A percentile compares a stretch with the other conserved stretches of the same genome.
Conservation (phyloP, 2,888 invertebrate genomes). For the Campoplex capitator region DNA sequence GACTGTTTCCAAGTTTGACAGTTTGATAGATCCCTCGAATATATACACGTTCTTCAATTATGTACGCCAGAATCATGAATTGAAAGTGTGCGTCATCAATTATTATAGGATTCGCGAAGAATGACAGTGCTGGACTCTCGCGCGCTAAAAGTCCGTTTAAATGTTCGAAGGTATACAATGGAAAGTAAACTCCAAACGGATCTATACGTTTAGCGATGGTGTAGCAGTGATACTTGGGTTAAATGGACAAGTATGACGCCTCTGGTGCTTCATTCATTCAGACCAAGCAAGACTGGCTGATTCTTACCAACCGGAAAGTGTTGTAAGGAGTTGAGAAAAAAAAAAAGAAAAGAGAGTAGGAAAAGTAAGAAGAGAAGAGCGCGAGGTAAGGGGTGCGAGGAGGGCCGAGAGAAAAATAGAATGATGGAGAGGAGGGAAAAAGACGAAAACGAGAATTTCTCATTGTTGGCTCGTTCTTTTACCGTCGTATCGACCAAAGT, state of each 20-base stretch:
- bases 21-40: background rate
- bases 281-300: background rate
- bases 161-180: slow-evolving; percentile 2
- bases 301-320: slow-evolving; percentile 19
- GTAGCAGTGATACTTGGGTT: slow-evolving; percentile 9
- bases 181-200: background rate
- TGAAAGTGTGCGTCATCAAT: background rate
- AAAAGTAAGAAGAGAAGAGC: slow-evolving; percentile 8
- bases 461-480: slow-evolving; percentile 52
- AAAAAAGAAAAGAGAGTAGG: slow-evolving; percentile 23
- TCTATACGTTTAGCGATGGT: background rate
- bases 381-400: background rate
- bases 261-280: slow-evolving; percentile 14
- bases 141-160: background rate
- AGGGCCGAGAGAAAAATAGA: background rate
- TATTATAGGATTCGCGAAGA: background rate
- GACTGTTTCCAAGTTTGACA: background rate
- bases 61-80: background rate
- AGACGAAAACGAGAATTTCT: background rate
- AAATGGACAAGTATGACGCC: slow-evolving; percentile 27
- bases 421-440: background rate
- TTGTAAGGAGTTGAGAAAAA: slow-evolving; percentile 12
- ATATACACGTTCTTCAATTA: background rate
- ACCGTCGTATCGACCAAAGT: slow-evolving; percentile 46
- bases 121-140: too few relatives aligned